Evolutionary conservation across 2,113 vertebrate species (phyloP).

Genomic region (Elanoides forficatus): DNA sequence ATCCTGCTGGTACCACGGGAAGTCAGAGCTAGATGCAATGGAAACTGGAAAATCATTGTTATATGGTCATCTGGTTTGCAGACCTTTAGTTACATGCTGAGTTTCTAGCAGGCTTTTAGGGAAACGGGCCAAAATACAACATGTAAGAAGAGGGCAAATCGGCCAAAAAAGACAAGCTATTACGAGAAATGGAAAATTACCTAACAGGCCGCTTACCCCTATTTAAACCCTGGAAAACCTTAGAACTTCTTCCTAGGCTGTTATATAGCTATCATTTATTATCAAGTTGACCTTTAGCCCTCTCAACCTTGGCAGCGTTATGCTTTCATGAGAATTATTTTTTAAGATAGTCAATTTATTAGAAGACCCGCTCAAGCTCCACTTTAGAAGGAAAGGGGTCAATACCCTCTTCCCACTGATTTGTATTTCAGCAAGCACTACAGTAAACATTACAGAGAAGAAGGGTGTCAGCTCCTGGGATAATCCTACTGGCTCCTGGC

Average conservation of each 20-base stretch:
- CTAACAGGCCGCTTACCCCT: neutral
- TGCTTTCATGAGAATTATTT: neutral
- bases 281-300: neutral
- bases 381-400: neutral
- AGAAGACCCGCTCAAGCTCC: neutral
- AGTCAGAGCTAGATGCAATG: neutral
- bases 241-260: neutral
- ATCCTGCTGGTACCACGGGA: neutral
- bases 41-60: neutral
- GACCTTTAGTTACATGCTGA: neutral
- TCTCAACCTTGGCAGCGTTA: neutral
- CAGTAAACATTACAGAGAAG: neutral
- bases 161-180: neutral
- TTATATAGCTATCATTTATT: neutral
- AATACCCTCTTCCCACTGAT: neutral
- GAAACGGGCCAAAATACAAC: neutral
- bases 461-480: neutral
- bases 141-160: neutral
- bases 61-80: neutral
- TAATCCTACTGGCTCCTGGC: neutral
- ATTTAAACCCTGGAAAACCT: neutral
- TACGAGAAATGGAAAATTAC: slow-evolving; percentile 17
- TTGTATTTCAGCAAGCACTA: neutral
- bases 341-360: neutral
- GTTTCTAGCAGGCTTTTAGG: neutral